These are phyloP conservation scores for Gari tellinella DNA, from an alignment of 2,888 invertebrate species.

Conservation along the genomic window DNA sequence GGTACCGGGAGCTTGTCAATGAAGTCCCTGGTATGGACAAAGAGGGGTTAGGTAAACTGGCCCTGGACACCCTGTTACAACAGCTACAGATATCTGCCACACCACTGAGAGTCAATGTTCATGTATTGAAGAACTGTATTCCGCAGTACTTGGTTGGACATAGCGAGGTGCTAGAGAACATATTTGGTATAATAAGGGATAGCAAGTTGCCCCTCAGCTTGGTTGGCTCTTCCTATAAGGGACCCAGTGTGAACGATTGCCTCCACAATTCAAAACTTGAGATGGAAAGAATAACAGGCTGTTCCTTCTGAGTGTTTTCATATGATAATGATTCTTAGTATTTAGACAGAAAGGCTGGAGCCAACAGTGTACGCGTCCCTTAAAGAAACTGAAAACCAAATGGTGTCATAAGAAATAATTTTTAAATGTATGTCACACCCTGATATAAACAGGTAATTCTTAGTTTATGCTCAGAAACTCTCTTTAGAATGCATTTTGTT, in stretches of 20 bases:
- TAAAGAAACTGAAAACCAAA: no score
- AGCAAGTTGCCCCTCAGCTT: conserved; percentile 91
- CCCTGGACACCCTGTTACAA: conserved; percentile 68
- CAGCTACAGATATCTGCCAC: conserved; percentile 76
- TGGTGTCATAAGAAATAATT: no score
- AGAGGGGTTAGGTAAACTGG: conserved; percentile 69
- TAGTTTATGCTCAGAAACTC: no score
- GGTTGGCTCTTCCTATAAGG: conserved; percentile 95
- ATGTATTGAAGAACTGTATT: conserved; percentile 89
- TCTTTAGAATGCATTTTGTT: no score
- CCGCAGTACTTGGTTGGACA: conserved; percentile 97
- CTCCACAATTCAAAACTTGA: conserved; percentile 92
- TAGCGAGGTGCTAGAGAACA: conserved; percentile 86
- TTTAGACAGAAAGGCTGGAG: no score
- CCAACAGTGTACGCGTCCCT: no score
- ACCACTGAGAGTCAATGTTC: conserved; percentile 61
- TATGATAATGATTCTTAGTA: no score
- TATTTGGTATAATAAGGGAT: conserved; percentile 89
- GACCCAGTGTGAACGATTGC: conserved; percentile 97
- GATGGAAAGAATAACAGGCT: conserved; percentile 83
- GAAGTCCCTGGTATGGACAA: conserved; percentile 65
- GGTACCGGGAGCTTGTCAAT: conserved; percentile 92
- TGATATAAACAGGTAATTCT: no score
- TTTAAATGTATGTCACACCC: no score
- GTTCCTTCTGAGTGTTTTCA: neutral